Percentiles rank a stretch among this genome's conserved stretches.
Evolutionary conservation across 2,113 vertebrate species (phyloP).

Genomic region (Poecile atricapillus): DNA sequence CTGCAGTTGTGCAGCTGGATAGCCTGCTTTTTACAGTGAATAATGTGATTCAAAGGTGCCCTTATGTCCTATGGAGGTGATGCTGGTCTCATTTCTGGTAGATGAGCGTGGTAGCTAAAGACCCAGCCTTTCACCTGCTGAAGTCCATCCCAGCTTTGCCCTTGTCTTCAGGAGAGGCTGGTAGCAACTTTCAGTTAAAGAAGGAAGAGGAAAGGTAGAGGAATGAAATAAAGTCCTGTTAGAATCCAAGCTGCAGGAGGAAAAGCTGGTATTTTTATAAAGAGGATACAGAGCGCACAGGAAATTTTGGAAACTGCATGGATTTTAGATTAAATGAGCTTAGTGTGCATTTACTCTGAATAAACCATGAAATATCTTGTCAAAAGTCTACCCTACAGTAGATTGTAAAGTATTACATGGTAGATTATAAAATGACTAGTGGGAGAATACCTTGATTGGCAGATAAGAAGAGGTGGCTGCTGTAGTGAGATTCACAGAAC

Average conservation of each 20-base stretch:
- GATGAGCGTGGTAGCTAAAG: not conserved
- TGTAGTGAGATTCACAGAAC: not conserved
- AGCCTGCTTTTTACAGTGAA: not conserved
- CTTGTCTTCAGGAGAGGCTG: not conserved
- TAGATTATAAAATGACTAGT: conserved; percentile 25
- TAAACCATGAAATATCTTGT: conserved; percentile 12
- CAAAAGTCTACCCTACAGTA: not conserved
- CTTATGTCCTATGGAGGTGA: not conserved
- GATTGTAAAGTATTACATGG: not conserved
- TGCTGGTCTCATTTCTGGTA: not conserved
- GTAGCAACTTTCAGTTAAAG: not conserved
- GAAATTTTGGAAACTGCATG: not conserved
- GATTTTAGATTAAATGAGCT: conserved; percentile 3
- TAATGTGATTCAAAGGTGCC: conserved; percentile 13
- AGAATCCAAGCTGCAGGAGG: not conserved
- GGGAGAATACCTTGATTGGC: not conserved
- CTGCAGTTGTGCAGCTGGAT: not conserved
- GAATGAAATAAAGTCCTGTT: not conserved
- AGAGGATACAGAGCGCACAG: not conserved
- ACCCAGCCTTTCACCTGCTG: conserved; percentile 4
- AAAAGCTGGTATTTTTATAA: not conserved
- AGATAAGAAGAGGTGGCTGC: conserved; percentile 34
- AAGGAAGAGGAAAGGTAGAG: not conserved
- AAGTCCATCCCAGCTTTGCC: not conserved
- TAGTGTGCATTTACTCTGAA: not conserved